Evolutionary conservation across 2,113 vertebrate genomes (phyloP).

Genomic region (Sturnira hondurensis): DNA sequence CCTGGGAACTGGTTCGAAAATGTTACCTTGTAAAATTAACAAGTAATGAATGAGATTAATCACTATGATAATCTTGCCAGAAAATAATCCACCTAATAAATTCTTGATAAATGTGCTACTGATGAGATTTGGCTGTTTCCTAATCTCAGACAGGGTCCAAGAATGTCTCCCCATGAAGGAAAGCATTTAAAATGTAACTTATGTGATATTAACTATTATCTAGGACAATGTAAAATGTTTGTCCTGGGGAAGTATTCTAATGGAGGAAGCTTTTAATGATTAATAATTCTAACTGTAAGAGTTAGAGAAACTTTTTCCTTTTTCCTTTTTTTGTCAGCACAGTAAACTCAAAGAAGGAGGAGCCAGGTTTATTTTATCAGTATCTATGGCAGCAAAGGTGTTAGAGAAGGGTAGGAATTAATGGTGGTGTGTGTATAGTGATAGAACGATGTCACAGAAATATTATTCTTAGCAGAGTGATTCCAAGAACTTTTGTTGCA

Average conservation of each 20-base stretch:
- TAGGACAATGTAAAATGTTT: constrained; percentile 20
- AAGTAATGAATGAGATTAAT: constrained; percentile 40
- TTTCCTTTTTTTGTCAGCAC: neutral
- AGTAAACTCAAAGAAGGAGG: neutral
- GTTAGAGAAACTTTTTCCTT: neutral
- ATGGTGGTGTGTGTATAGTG: neutral
- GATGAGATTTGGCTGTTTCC: neutral
- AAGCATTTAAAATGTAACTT: neutral
- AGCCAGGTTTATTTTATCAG: neutral
- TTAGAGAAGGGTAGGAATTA: neutral
- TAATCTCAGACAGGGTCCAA: neutral
- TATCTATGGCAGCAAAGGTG: neutral
- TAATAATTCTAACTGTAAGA: constrained; percentile 1
- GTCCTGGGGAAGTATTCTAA: neutral
- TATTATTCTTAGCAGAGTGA: neutral
- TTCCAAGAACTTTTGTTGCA: neutral
- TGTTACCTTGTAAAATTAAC: constrained; percentile 1
- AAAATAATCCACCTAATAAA: constrained; percentile 6
- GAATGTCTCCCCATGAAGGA: neutral
- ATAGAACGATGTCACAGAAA: neutral
- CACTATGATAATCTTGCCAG: constrained; percentile 48
- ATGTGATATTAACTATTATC: constrained; percentile 7
- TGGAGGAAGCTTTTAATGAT: neutral
- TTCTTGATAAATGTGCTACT: neutral
- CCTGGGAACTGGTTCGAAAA: constrained; percentile 34